Evolutionary conservation across 2,888 invertebrate species (phyloP), one percentile per base, ranked within the genome.

Genomic region (Cephus pygmeus): DNA sequence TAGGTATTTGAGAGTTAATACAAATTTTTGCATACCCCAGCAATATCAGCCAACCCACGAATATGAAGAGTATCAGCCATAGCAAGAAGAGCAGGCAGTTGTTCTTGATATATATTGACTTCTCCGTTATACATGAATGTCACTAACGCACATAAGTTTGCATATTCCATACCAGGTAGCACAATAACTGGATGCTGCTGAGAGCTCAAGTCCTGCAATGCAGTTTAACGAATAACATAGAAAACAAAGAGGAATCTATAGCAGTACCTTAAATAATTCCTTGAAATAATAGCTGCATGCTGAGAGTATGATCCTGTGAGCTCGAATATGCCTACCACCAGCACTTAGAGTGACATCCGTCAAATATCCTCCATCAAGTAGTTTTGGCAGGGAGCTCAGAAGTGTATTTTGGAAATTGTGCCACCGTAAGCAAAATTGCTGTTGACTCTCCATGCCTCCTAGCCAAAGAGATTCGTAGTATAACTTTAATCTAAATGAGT

Each of bases 221-320:
- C 34, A 69, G 33, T 56, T 76, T 69, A 31, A 76, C 71, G 33
- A 71, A 74, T 34, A 73, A 76, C 69, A 76, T 78, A 77, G 69
- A 35, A 36, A 69, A 73, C 69, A 68, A 78, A 68, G 56, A 75
- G 23, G 56, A 12, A 80, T 79, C 77, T 71, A 69, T 33, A 83
- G 82, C 36, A 80, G 80, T 91, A 96, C 96, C 95, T 96, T 96
- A 92, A 97, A 97, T 81, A 97, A 93, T 88, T 97, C 96, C 86
- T 97, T 95, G 91, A 98, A 98, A 92, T 98, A 98, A 84, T 96
- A 95, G 92, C 97, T 97, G 92, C 98, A 97, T 82, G 97, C 96
- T 35, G 97, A 97, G 78, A 98, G 92, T 76, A 98, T 96, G 76
- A 98, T 94, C 87, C 95, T 94, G 92, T 98, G 98, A 1, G 97